These are phyloP conservation scores for Acanthosepion pharaonis DNA, from an alignment of 2,888 invertebrate species.

Conservation along the genomic window DNA sequence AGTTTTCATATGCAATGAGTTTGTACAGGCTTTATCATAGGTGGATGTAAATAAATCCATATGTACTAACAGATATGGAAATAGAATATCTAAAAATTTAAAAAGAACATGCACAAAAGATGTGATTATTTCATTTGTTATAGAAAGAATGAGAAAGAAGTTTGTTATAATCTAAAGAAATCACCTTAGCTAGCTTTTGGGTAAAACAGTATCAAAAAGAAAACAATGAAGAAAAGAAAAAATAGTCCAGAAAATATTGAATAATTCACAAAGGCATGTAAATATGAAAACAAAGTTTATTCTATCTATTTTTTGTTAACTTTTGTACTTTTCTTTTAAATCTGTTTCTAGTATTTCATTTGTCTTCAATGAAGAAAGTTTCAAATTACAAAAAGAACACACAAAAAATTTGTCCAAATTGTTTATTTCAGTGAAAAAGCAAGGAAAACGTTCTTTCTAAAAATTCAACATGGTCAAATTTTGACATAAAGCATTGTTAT, in stretches of 20 bases:
- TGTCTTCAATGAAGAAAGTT: not conserved
- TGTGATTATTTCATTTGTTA: not conserved
- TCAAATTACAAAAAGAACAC: not conserved
- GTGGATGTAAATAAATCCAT: not conserved
- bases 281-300: not conserved
- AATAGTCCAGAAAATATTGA: not conserved
- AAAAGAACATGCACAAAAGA: no score
- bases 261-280: not conserved
- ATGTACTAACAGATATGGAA: not conserved
- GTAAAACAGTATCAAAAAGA: not conserved
- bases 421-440: not conserved
- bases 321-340: not conserved
- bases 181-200: not conserved
- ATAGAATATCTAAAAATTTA: not conserved
- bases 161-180: not conserved
- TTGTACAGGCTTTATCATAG: not conserved
- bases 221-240: not conserved
- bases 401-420: not conserved
- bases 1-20: not conserved
- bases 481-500: no score
- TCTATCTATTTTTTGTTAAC: not conserved
- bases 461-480: no score
- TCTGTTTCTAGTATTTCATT: not conserved
- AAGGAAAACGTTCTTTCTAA: no score
- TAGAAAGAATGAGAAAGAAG: not conserved